These are phyloP conservation scores for Acanthiza pusilla DNA, from an alignment of 2,797 vertebrate genomes.

Conservation along the genomic window DNA sequence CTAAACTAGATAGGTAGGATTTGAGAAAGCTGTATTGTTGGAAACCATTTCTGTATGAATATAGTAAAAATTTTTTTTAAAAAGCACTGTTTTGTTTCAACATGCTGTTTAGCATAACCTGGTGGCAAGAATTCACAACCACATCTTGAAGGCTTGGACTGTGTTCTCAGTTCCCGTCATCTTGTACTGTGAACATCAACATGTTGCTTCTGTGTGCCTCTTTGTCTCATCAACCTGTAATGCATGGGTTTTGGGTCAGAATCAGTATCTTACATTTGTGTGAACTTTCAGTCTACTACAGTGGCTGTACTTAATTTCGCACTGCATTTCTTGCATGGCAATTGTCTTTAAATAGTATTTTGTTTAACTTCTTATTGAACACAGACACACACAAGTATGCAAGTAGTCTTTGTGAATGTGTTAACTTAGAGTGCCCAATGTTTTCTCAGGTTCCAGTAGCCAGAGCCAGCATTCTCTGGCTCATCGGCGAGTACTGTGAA, in stretches of 20 bases:
- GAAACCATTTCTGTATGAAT: neutral
- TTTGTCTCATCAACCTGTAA: neutral
- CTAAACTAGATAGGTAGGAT: neutral
- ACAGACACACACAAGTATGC: neutral
- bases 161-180: neutral
- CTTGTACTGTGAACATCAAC: neutral
- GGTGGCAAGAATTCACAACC: neutral
- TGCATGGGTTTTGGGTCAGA: neutral
- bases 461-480: conserved; percentile 96
- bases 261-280: neutral
- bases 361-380: neutral
- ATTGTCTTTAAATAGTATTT: neutral
- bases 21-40: neutral
- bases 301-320: neutral
- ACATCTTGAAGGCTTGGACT: neutral
- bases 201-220: neutral
- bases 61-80: no score
- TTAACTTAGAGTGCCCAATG: neutral
- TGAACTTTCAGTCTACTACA: neutral
- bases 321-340: neutral
- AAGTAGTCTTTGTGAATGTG: neutral
- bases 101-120: neutral
- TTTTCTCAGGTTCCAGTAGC: conserved; percentile 89
- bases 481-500: conserved; percentile 96
- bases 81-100: neutral